Evolutionary conservation across 2,888 invertebrate species (phyloP).

Genomic region (Strigamia crassipes): DNA sequence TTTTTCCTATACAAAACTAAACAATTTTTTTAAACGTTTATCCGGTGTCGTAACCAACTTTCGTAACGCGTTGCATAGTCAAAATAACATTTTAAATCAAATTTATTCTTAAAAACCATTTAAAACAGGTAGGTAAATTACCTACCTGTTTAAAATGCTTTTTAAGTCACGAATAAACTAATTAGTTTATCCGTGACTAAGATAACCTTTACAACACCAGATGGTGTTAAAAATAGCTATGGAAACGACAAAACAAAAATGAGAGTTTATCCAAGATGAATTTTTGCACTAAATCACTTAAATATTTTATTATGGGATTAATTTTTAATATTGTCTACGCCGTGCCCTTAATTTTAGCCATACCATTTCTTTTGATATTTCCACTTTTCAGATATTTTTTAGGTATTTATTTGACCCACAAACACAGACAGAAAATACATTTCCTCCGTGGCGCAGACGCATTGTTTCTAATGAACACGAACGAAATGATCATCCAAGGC

Average conservation of each 20-base stretch:
- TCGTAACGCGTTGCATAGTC: no score
- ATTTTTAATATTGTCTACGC: neutral
- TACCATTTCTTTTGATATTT: neutral
- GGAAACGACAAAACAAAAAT: neutral
- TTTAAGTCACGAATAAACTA: no score
- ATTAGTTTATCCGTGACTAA: no score
- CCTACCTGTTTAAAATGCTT: no score
- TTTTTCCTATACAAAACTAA: no score
- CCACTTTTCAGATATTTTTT: neutral
- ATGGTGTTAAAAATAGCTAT: neutral
- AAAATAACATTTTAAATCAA: no score
- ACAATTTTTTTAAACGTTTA: no score
- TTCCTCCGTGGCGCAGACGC: neutral
- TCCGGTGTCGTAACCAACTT: no score
- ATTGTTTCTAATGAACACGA: neutral
- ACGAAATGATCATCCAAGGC: neutral
- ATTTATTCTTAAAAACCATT: no score
- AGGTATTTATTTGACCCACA: neutral
- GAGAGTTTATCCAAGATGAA: neutral
- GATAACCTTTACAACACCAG: neutral
- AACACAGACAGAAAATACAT: conserved; percentile 4
- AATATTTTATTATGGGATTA: neutral
- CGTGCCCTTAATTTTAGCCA: neutral
- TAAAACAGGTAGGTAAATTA: neutral
- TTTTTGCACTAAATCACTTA: neutral